Evolutionary conservation across 2,888 invertebrate genomes (phyloP).

Genomic region (Chrysolina oricalcia): DNA sequence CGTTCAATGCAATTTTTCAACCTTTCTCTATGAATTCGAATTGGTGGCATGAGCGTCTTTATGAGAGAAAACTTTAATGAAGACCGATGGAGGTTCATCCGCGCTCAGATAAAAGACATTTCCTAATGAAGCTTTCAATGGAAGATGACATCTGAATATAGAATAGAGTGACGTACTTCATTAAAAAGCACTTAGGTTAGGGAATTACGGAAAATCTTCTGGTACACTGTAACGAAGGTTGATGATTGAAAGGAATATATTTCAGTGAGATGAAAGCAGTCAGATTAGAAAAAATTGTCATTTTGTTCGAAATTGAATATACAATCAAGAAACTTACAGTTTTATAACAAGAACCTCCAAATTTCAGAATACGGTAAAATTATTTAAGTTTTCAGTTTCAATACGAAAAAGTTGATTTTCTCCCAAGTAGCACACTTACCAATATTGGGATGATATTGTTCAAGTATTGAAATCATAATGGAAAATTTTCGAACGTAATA

Average conservation of each 20-base stretch:
- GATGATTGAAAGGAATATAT: background rate
- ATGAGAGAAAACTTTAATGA: conserved; percentile 28
- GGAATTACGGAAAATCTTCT: background rate
- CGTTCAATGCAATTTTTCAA: background rate
- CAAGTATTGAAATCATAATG: too few species aligned
- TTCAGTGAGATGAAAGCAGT: too few species aligned
- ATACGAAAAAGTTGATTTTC: too few species aligned
- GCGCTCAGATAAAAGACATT: conserved; percentile 48
- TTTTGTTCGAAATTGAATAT: too few species aligned
- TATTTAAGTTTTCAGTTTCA: too few species aligned
- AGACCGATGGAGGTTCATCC: conserved; percentile 45
- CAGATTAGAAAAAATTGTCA: too few species aligned
- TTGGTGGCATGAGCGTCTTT: conserved; percentile 10
- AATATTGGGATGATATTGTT: too few species aligned
- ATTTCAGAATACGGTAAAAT: too few species aligned
- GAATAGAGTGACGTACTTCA: conserved; percentile 51
- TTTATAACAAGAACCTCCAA: too few species aligned
- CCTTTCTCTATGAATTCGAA: background rate
- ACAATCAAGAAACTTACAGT: too few species aligned
- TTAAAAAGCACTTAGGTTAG: background rate
- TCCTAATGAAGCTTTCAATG: conserved; percentile 54
- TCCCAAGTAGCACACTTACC: too few species aligned
- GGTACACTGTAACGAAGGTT: background rate
- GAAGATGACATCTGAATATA: conserved; percentile 50
- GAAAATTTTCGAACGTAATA: too few species aligned